A percentile compares a stretch with the other conserved stretches of the same genome.
phyloP scores from a whole-genome alignment of 2,113 vertebrate genomes.

The Nothobranchius furzeri region DNA sequence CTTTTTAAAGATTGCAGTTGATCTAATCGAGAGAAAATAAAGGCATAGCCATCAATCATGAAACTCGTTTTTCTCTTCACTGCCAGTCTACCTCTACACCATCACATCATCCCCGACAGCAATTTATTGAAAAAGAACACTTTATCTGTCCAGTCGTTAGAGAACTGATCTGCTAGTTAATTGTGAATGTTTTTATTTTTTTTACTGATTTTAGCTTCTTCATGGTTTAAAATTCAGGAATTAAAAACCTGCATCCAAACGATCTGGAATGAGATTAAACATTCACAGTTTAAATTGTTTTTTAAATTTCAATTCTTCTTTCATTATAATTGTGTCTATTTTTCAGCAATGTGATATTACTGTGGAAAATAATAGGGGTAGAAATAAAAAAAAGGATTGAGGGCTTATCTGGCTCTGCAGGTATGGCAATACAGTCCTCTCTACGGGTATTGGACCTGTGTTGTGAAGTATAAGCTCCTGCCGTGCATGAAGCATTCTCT shows the following conservation, averaged over 20 bases:
- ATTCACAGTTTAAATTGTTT: slow-evolving; percentile 25
- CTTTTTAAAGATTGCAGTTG: slow-evolving; percentile 17
- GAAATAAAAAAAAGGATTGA: slow-evolving; percentile 58
- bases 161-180: slow-evolving; percentile 48
- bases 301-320: slow-evolving; percentile 29
- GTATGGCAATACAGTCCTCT: slow-evolving; percentile 61
- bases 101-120: slow-evolving; percentile 33
- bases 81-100: slow-evolving; percentile 51
- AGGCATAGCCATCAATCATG: slow-evolving; percentile 47
- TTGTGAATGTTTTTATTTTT: slow-evolving; percentile 27
- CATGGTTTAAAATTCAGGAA: neutral
- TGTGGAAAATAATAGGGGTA: slow-evolving; percentile 43
- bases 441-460: slow-evolving; percentile 48
- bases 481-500: slow-evolving; percentile 39
- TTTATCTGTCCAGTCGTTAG: slow-evolving; percentile 56
- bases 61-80: slow-evolving; percentile 29
- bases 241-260: slow-evolving; percentile 20
- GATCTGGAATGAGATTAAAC: slow-evolving; percentile 23
- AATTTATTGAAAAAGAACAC: slow-evolving; percentile 37
- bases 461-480: slow-evolving; percentile 60
- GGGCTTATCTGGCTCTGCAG: slow-evolving; percentile 66
- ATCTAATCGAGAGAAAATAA: slow-evolving; percentile 40
- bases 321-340: slow-evolving; percentile 34
- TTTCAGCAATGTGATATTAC: slow-evolving; percentile 37
- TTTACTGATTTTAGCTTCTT: slow-evolving; percentile 11